Evolutionary conservation across 1,140 invertebrate species (phyloP).

Genomic region (Sweltsa coloradensis): DNA sequence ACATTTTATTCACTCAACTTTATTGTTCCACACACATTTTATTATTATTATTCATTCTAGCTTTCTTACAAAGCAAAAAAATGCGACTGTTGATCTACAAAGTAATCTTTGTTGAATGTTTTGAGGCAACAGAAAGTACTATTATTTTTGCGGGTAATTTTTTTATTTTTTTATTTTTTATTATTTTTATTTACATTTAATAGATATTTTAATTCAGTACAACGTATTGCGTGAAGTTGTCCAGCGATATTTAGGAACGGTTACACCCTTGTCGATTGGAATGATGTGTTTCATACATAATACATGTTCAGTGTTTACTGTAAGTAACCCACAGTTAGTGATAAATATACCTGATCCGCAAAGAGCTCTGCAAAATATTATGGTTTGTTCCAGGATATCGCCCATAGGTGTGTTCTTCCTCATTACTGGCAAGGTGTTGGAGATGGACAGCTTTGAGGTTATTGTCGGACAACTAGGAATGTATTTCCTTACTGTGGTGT

Average conservation of each 20-base stretch:
- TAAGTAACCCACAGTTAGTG: background rate
- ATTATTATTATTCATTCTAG: background rate
- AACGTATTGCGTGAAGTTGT: background rate
- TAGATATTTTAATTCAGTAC: background rate
- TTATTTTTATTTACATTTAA: too few relatives aligned
- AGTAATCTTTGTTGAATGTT: background rate
- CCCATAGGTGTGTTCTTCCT: conserved; percentile 86
- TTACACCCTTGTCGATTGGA: background rate
- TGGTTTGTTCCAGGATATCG: conserved; percentile 56
- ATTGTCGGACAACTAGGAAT: conserved; percentile 75
- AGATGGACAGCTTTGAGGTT: conserved; percentile 68
- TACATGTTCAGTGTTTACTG: background rate
- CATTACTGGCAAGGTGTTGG: conserved; percentile 78
- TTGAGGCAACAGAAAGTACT: background rate
- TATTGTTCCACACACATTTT: background rate
- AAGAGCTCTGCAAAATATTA: background rate
- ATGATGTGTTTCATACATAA: background rate
- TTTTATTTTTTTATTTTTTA: too few relatives aligned
- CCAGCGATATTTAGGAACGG: background rate
- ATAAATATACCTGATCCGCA: background rate
- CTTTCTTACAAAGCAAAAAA: background rate
- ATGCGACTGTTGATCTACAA: background rate
- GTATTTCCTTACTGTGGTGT: conserved; percentile 83
- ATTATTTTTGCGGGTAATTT: background rate
- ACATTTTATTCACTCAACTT: conserved; percentile 10